Conservation (phyloP, 2,888 invertebrate species). For the Scaptomyza cyrtandrae region DNA sequence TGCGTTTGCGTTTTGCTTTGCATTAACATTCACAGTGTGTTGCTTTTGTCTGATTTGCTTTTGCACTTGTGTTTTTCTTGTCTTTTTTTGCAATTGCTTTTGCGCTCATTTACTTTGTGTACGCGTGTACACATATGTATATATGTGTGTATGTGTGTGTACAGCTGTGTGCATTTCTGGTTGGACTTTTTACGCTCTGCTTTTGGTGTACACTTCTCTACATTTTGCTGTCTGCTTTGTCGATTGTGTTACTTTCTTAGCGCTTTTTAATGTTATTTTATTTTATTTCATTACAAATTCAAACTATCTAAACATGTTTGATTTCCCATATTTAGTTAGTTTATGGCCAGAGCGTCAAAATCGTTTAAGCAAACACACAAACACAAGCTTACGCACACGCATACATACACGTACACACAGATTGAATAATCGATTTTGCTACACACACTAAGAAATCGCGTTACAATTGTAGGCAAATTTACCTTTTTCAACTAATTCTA, state of each 20-base stretch:
- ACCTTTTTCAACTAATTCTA: constrained; percentile 57
- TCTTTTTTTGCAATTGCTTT: constrained; percentile 46
- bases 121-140: constrained; percentile 24
- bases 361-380: constrained; percentile 53
- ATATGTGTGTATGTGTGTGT: constrained; percentile 26
- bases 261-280: constrained; percentile 6
- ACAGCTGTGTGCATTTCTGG: constrained; percentile 51
- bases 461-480: constrained; percentile 33
- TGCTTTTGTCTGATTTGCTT: constrained; percentile 60
- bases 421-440: constrained; percentile 77
- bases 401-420: constrained; percentile 42
- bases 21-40: constrained; percentile 31
- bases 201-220: constrained; percentile 58
- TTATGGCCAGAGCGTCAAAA: constrained; percentile 38
- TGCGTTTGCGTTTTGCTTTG: constrained; percentile 42
- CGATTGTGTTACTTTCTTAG: constrained; percentile 28
- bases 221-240: constrained; percentile 42
- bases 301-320: constrained; percentile 52
- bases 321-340: constrained; percentile 38
- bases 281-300: constrained; percentile 35
- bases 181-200: constrained; percentile 55
- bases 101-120: constrained; percentile 49
- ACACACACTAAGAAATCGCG: constrained; percentile 44
- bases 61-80: constrained; percentile 39
- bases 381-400: constrained; percentile 26